Percentiles rank a stretch among this genome's conserved stretches.
These are phyloP conservation scores for Danio albolineatus DNA, from an alignment of 2,797 vertebrate genomes.

Conservation along the genomic window DNA sequence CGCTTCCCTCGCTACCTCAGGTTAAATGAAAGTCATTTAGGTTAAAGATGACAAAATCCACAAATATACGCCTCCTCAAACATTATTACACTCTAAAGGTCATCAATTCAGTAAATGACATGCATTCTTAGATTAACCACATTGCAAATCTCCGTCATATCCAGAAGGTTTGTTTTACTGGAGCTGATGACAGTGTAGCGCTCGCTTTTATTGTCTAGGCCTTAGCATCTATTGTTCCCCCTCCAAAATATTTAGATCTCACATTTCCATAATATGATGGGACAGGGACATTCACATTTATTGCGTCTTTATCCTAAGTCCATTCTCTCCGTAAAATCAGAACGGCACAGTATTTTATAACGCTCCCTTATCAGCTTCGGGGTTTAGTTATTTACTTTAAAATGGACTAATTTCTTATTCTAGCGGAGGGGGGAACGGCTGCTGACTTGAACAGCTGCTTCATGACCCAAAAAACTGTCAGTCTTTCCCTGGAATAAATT, in stretches of 20 bases:
- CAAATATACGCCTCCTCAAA: background rate
- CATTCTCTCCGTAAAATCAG: constrained; percentile 74
- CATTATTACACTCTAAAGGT: constrained; percentile 8
- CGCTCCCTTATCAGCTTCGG: constrained; percentile 81
- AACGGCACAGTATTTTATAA: constrained; percentile 79
- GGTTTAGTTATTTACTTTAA: constrained; percentile 89
- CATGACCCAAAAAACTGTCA: constrained; percentile 93
- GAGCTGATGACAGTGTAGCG: constrained; percentile 27
- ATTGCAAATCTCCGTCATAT: background rate
- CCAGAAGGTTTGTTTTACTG: constrained; percentile 15
- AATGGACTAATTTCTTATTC: constrained; percentile 90
- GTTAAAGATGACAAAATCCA: background rate
- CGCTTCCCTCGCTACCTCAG: background rate
- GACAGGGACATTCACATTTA: constrained; percentile 70
- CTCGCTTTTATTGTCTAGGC: constrained; percentile 34
- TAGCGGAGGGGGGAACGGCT: constrained; percentile 81
- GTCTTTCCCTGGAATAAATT: constrained; percentile 92
- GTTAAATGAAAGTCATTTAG: constrained; percentile 10
- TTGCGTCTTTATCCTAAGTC: constrained; percentile 76
- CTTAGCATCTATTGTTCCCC: constrained; percentile 44
- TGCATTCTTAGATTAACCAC: background rate
- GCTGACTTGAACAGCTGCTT: constrained; percentile 85
- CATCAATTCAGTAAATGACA: constrained; percentile 2
- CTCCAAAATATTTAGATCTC: constrained; percentile 68
- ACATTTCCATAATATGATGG: constrained; percentile 75